Evolutionary conservation across 2,113 vertebrate genomes (phyloP).

Genomic region (Colinus virginianus): DNA sequence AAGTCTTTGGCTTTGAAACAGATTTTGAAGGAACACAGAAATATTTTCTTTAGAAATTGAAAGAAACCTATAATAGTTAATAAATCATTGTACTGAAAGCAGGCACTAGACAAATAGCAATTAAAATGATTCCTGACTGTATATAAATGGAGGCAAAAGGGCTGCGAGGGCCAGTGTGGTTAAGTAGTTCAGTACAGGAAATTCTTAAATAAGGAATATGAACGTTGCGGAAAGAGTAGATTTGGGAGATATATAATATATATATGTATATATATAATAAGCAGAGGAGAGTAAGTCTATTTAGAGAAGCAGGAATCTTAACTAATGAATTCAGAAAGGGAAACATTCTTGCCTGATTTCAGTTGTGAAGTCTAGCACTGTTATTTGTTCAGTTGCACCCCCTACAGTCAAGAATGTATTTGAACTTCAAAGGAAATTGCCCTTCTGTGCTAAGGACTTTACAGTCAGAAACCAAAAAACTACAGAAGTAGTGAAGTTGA

Average conservation of each 20-base stretch:
- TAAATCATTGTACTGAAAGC: neutral
- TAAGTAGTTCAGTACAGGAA: neutral
- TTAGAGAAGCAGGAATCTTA: neutral
- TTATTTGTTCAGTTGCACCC: neutral
- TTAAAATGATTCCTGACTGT: neutral
- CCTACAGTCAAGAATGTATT: neutral
- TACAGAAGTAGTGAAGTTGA: neutral
- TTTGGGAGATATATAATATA: neutral
- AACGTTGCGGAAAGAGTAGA: neutral
- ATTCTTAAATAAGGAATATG: neutral
- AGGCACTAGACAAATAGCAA: neutral
- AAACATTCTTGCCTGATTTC: neutral
- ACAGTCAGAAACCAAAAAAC: neutral
- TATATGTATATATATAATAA: neutral
- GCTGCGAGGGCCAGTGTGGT: neutral
- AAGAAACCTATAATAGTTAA: neutral
- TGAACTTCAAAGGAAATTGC: neutral
- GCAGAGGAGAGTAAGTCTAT: neutral
- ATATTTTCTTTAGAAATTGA: constrained; percentile 32
- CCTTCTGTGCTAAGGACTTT: neutral
- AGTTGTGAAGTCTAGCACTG: neutral
- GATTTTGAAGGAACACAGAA: constrained; percentile 9
- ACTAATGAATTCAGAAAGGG: neutral
- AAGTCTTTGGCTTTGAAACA: constrained; percentile 34
- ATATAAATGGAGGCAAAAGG: neutral